These are phyloP conservation scores for Ptychoptera contaminata DNA, from an alignment of 2,888 invertebrate species.

Conservation along the genomic window DNA sequence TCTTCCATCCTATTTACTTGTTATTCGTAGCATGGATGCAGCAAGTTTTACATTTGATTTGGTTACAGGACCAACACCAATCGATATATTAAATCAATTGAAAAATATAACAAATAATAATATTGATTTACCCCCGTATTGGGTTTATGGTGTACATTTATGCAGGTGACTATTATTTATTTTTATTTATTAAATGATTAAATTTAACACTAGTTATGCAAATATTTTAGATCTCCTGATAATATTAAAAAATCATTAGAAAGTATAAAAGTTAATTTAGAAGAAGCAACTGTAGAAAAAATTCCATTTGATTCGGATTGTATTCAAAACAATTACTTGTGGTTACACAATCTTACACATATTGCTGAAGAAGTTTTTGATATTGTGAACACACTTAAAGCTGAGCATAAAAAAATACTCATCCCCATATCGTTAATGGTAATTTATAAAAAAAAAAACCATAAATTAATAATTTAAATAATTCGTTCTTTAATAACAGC, in stretches of 20 bases:
- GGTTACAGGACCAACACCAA: neutral
- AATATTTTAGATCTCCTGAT: neutral
- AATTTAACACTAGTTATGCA: neutral
- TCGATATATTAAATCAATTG: neutral
- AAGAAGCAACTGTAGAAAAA: neutral
- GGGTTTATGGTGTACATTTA: constrained; percentile 3
- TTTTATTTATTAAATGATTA: neutral
- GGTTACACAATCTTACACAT: neutral
- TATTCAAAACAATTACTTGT: constrained; percentile 3
- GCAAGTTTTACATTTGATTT: neutral
- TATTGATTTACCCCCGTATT: neutral
- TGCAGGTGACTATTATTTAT: neutral
- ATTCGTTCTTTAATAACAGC: too few relatives aligned
- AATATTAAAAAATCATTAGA: constrained; percentile 2
- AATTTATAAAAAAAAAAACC: too few relatives aligned
- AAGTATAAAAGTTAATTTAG: constrained; percentile 4
- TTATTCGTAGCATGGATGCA: neutral
- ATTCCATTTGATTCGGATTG: constrained; percentile 2
- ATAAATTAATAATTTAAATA: too few relatives aligned
- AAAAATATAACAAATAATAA: neutral
- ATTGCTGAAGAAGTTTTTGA: neutral
- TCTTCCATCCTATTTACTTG: neutral
- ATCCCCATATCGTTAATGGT: neutral
- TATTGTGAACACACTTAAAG: constrained; percentile 1
- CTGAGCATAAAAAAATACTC: constrained; percentile 5